A percentile compares a stretch with the other conserved stretches of the same genome.
phyloP scores from a whole-genome alignment of 1,140 invertebrate genomes.

The Phymastichus coffea region DNA sequence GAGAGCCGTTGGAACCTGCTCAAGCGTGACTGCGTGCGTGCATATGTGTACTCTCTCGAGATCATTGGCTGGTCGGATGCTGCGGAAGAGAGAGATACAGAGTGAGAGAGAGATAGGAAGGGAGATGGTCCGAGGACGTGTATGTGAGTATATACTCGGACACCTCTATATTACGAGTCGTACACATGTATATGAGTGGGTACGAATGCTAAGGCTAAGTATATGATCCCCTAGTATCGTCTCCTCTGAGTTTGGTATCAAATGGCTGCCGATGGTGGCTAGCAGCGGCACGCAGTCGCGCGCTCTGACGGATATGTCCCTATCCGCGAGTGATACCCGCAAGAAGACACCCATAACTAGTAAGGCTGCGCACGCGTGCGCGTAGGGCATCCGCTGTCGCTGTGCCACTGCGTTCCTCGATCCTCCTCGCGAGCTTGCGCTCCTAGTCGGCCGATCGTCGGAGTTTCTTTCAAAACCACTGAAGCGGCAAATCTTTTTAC shows the following conservation, averaged over 20 bases:
- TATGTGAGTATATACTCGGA: too few relatives aligned
- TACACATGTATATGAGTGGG: too few relatives aligned
- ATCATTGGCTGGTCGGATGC: too few relatives aligned
- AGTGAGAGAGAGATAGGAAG: too few relatives aligned
- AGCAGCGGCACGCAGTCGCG: background rate
- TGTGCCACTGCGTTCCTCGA: too few relatives aligned
- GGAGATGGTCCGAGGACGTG: background rate
- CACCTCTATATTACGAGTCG: too few relatives aligned
- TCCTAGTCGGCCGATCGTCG: constrained; percentile 43
- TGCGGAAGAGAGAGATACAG: constrained; percentile 6
- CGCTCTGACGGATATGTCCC: too few relatives aligned
- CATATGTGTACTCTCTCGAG: too few relatives aligned
- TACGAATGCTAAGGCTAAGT: too few relatives aligned
- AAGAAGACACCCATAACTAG: constrained; percentile 18
- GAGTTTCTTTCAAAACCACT: constrained; percentile 54
- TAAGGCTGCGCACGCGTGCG: too few relatives aligned
- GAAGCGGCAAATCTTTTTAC: constrained; percentile 51
- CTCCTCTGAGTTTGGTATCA: constrained; percentile 49
- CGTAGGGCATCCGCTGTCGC: too few relatives aligned
- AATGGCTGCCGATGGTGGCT: constrained; percentile 45
- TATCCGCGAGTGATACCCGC: background rate
- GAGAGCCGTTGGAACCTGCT: constrained; percentile 45
- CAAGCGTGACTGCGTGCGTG: constrained; percentile 38
- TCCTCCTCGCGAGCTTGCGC: constrained; percentile 30
- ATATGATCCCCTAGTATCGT: constrained; percentile 42